Conservation (phyloP, 2,113 vertebrate genomes). For the Chloropsis cyanopogon region DNA sequence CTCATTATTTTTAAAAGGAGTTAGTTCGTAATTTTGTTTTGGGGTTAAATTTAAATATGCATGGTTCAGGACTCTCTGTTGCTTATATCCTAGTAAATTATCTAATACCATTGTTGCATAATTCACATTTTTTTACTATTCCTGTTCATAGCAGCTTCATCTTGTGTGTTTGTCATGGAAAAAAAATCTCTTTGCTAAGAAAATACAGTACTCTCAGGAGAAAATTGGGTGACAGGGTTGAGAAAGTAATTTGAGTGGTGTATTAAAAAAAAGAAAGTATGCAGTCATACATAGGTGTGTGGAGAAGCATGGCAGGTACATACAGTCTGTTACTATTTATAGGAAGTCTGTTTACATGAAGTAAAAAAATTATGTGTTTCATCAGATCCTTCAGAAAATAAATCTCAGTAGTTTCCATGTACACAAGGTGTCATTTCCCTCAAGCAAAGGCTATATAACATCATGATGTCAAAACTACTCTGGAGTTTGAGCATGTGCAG, state of each 20-base stretch:
- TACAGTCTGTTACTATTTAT: neutral
- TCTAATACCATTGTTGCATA: neutral
- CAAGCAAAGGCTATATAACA: neutral
- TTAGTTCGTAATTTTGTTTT: neutral
- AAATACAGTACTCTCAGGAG: neutral
- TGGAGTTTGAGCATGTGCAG: neutral
- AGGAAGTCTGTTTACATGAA: neutral
- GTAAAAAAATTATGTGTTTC: neutral
- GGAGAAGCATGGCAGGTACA: neutral
- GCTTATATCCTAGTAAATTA: neutral
- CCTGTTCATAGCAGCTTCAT: neutral
- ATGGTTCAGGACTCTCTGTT: neutral
- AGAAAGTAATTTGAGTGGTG: neutral
- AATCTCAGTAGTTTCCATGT: neutral
- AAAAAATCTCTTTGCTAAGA: neutral
- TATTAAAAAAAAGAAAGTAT: neutral
- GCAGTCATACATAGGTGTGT: neutral
- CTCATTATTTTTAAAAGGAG: neutral
- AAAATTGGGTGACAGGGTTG: neutral
- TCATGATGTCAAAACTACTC: neutral
- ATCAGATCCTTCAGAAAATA: neutral
- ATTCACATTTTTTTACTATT: neutral
- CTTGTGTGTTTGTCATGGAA: neutral
- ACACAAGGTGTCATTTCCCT: neutral
- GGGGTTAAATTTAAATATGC: neutral